Evolutionary conservation across 2,113 vertebrate genomes (phyloP).

Genomic region (Larimichthys polyactis): DNA sequence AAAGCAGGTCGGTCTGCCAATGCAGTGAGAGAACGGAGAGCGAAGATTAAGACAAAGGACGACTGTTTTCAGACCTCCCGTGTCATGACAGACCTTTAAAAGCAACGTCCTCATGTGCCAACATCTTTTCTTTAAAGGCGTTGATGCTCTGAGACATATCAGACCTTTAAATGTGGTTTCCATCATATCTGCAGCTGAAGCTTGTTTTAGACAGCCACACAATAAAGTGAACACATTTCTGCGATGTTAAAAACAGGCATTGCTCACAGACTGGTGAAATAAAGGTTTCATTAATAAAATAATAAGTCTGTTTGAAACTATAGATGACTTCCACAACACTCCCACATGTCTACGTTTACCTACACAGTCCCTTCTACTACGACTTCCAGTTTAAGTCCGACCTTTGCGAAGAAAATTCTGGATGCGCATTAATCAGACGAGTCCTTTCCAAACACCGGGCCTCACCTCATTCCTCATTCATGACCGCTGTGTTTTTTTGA

Average conservation of each 20-base stretch:
- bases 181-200: neutral
- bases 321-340: conserved; percentile 24
- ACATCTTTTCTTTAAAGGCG: neutral
- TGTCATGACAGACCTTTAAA: no score
- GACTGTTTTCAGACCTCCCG: no score
- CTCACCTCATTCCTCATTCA: conserved; percentile 21
- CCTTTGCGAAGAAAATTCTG: neutral
- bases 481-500: conserved; percentile 24
- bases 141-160: neutral
- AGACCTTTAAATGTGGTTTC: neutral
- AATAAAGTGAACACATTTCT: conserved; percentile 4
- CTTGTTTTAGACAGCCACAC: conserved; percentile 22
- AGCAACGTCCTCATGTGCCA: neutral
- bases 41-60: neutral
- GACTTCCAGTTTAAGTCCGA: neutral
- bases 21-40: neutral
- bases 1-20: conserved; percentile 75
- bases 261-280: neutral
- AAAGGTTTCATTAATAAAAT: no score
- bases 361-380: neutral
- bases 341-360: neutral
- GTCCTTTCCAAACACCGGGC: conserved; percentile 20
- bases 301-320: conserved; percentile 16
- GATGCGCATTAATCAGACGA: conserved; percentile 36
- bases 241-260: neutral